Conservation (phyloP, 2,888 invertebrate species). For the Odontocolon sp. region DNA sequence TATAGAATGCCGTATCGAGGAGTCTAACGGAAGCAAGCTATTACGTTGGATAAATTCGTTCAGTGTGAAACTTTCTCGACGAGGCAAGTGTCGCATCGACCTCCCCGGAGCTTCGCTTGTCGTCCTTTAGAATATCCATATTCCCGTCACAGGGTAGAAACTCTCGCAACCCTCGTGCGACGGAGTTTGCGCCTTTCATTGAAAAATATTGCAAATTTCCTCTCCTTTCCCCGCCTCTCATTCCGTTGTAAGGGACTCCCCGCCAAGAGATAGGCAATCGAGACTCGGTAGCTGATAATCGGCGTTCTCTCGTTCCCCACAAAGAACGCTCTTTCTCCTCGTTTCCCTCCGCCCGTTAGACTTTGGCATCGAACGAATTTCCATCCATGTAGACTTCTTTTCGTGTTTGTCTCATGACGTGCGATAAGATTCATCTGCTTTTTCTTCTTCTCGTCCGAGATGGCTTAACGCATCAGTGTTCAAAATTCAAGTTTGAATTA, state of each 20-base stretch:
- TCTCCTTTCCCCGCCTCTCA: conserved; percentile 47
- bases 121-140: conserved; percentile 56
- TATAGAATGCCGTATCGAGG: conserved; percentile 21
- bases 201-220: conserved; percentile 74
- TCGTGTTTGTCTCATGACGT: too few relatives aligned
- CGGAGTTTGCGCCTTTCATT: conserved; percentile 58
- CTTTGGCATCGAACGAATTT: conserved; percentile 6
- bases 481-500: not conserved
- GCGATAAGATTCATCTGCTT: conserved; percentile 24
- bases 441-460: not conserved
- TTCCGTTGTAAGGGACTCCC: conserved; percentile 31
- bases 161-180: not conserved
- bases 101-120: conserved; percentile 16
- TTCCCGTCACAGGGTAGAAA: conserved; percentile 50
- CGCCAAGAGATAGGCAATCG: conserved; percentile 42
- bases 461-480: too few relatives aligned
- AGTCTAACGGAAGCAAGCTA: conserved; percentile 44
- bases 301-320: conserved; percentile 32
- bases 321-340: conserved; percentile 9
- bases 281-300: conserved; percentile 20
- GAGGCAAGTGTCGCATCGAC: conserved; percentile 8
- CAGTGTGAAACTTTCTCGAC: conserved; percentile 46
- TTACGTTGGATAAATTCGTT: conserved; percentile 63
- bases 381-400: not conserved
- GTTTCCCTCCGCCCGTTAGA: not conserved